These are phyloP conservation scores for Mercenaria mercenaria DNA, from an alignment of 1,140 invertebrate species.

Conservation along the genomic window DNA sequence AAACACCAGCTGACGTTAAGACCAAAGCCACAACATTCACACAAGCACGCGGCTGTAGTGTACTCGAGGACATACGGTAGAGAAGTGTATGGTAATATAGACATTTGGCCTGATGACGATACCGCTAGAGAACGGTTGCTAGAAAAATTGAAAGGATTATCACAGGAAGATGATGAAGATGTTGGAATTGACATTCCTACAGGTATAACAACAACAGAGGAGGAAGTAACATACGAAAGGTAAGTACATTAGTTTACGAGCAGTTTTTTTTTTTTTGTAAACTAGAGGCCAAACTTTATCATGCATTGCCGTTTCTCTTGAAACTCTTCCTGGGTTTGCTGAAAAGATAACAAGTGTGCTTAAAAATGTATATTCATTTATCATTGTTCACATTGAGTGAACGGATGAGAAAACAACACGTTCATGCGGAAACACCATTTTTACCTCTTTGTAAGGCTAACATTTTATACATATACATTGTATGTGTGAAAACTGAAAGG, in stretches of 20 bases:
- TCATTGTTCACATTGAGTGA: too few relatives aligned
- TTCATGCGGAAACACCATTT: too few relatives aligned
- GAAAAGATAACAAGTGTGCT: too few relatives aligned
- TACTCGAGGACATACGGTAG: slow-evolving; percentile 43
- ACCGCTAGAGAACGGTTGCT: slow-evolving; percentile 23
- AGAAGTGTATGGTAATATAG: slow-evolving; percentile 52
- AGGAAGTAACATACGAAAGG: neutral
- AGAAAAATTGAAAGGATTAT: slow-evolving; percentile 29
- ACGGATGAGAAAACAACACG: too few relatives aligned
- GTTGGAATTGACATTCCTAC: slow-evolving; percentile 33
- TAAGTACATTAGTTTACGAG: neutral
- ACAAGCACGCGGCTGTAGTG: slow-evolving; percentile 36
- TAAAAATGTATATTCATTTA: too few relatives aligned
- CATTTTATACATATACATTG: too few relatives aligned
- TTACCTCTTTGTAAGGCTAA: too few relatives aligned
- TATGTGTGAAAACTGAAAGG: too few relatives aligned
- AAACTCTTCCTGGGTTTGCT: too few relatives aligned
- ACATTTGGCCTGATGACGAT: slow-evolving; percentile 52
- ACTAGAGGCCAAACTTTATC: too few relatives aligned
- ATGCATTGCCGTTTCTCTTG: too few relatives aligned
- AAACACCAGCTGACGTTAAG: neutral
- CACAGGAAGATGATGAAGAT: slow-evolving; percentile 33
- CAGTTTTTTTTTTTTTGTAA: too few relatives aligned
- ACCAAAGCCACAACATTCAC: slow-evolving; percentile 13
- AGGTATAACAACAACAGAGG: neutral